A percentile compares a stretch with the other conserved stretches of the same genome.
phyloP scores from a whole-genome alignment of 2,888 invertebrate genomes.

The Cacoxenus indagator region DNA sequence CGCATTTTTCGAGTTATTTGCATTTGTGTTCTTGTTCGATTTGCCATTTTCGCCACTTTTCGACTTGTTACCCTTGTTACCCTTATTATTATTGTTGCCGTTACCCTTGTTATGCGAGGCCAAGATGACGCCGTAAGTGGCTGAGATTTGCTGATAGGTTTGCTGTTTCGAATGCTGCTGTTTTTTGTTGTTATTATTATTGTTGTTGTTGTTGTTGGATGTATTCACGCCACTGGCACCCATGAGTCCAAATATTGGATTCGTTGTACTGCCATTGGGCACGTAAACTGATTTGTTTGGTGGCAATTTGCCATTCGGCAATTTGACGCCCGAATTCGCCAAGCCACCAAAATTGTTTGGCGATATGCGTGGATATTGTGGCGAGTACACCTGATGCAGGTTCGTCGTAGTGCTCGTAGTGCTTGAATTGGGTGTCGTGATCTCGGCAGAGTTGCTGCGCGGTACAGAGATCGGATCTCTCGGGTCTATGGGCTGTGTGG shows the following conservation, averaged over 20 bases:
- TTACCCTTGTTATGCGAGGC: slow-evolving; percentile 47
- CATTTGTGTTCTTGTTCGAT: slow-evolving; percentile 36
- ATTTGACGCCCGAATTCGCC: slow-evolving; percentile 45
- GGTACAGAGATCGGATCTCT: slow-evolving; percentile 75
- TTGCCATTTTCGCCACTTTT: slow-evolving; percentile 43
- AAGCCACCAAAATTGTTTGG: slow-evolving; percentile 57
- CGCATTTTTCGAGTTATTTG: slow-evolving; percentile 26
- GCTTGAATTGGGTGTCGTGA: slow-evolving; percentile 64
- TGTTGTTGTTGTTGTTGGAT: slow-evolving; percentile 22
- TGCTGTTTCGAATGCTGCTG: slow-evolving; percentile 50
- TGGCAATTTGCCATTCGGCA: slow-evolving; percentile 50
- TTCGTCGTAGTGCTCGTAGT: slow-evolving; percentile 58
- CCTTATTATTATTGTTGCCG: slow-evolving; percentile 36
- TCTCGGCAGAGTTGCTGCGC: slow-evolving; percentile 57
- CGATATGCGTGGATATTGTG: slow-evolving; percentile 67
- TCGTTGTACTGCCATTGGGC: slow-evolving; percentile 42
- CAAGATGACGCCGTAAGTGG: slow-evolving; percentile 63
- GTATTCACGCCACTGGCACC: slow-evolving; percentile 12
- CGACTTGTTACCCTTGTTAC: slow-evolving; percentile 38
- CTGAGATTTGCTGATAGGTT: slow-evolving; percentile 66
- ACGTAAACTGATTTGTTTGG: slow-evolving; percentile 58
- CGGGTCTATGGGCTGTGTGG: slow-evolving; percentile 76
- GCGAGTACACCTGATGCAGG: slow-evolving; percentile 68
- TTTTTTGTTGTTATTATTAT: slow-evolving; percentile 39
- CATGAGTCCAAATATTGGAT: slow-evolving; percentile 48